These are phyloP conservation scores for Theocolax elegans DNA, from an alignment of 1,140 invertebrate species.

Conservation along the genomic window DNA sequence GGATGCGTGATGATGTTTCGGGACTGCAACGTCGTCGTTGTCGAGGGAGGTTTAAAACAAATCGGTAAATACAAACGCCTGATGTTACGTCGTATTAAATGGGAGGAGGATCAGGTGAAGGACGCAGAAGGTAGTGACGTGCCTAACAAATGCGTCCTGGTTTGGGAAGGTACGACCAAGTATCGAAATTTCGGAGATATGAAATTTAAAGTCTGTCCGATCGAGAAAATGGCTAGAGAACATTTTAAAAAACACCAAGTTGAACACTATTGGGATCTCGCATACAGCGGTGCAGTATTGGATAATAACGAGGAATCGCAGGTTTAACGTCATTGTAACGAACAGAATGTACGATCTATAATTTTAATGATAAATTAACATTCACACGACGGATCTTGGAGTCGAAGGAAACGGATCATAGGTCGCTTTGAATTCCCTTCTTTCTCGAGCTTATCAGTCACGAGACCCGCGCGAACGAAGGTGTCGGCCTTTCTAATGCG, in stretches of 20 bases:
- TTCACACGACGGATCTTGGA: too few relatives aligned
- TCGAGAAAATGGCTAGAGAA: constrained; percentile 94
- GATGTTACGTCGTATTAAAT: constrained; percentile 96
- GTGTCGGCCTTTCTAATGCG: too few relatives aligned
- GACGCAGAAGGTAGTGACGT: constrained; percentile 83
- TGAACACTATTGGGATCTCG: constrained; percentile 98
- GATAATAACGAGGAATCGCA: constrained; percentile 72
- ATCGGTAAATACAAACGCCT: constrained; percentile 94
- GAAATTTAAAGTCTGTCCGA: constrained; percentile 94
- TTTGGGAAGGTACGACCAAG: constrained; percentile 93
- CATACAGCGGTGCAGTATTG: constrained; percentile 91
- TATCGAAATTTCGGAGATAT: constrained; percentile 91
- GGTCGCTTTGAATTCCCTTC: too few relatives aligned
- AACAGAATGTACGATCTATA: too few relatives aligned
- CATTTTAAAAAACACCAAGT: constrained; percentile 95
- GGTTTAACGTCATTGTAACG: too few relatives aligned
- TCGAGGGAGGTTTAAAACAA: constrained; percentile 97
- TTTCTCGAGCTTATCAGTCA: too few relatives aligned
- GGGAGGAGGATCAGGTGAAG: constrained; percentile 92
- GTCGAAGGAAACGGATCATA: too few relatives aligned
- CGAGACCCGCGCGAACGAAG: too few relatives aligned
- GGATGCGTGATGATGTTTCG: constrained; percentile 93
- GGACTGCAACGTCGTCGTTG: constrained; percentile 96
- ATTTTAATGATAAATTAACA: too few relatives aligned
- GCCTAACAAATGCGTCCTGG: constrained; percentile 88